These are phyloP conservation scores for Cenopis cana DNA, from an alignment of 2,888 invertebrate genomes.

Conservation along the genomic window DNA sequence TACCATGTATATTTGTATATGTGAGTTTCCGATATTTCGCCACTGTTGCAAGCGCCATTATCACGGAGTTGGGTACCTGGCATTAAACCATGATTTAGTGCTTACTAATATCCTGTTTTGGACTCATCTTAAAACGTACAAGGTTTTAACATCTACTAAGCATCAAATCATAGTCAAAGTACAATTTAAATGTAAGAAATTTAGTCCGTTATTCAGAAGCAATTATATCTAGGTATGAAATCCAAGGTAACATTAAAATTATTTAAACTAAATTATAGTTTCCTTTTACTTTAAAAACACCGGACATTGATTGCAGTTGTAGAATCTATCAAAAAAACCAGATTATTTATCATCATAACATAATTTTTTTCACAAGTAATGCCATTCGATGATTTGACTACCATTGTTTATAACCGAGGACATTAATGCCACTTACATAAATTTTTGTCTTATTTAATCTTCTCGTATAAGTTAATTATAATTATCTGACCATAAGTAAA, in stretches of 20 bases:
- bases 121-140: neutral
- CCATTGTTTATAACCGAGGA: conserved; percentile 8
- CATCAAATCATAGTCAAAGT: too few species aligned
- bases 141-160: neutral
- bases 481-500: too few species aligned
- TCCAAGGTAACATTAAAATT: neutral
- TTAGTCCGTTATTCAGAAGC: too few species aligned
- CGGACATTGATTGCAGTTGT: neutral
- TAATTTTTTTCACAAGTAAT: conserved; percentile 3
- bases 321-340: conserved; percentile 4
- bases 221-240: too few species aligned
- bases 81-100: neutral
- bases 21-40: too few species aligned
- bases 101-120: neutral
- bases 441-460: too few species aligned
- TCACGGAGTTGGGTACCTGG: too few species aligned
- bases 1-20: too few species aligned
- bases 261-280: neutral
- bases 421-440: conserved; percentile 6
- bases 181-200: neutral
- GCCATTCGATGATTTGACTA: conserved; percentile 1
- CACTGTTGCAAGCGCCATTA: too few species aligned
- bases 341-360: neutral
- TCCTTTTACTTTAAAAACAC: conserved; percentile 4
- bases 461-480: too few species aligned